Evolutionary conservation across 2,113 vertebrate genomes (phyloP).

Genomic region (Echinops telfairi): DNA sequence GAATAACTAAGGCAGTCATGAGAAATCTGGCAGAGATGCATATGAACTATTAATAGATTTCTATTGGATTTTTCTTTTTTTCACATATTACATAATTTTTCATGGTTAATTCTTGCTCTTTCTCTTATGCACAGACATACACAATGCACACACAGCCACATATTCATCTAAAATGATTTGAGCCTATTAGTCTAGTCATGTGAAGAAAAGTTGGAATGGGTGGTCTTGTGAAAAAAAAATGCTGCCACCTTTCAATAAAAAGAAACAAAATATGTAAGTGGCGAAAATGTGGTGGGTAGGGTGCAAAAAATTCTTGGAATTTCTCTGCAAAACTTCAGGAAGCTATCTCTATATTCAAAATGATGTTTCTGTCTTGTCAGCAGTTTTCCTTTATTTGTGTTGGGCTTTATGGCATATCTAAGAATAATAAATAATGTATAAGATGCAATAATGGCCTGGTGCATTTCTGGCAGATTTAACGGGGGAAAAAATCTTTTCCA

Average conservation of each 20-base stretch:
- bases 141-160: background rate
- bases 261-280: constrained; percentile 11
- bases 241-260: background rate
- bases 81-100: constrained; percentile 54
- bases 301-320: constrained; percentile 28
- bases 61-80: constrained; percentile 28
- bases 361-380: constrained; percentile 80
- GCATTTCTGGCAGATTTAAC: constrained; percentile 78
- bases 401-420: constrained; percentile 81
- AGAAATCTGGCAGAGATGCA: background rate
- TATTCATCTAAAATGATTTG: background rate
- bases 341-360: constrained; percentile 53
- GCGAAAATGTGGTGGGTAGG: background rate
- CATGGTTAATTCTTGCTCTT: background rate
- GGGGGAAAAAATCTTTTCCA: constrained; percentile 73
- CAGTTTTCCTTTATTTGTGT: constrained; percentile 75
- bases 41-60: constrained; percentile 1
- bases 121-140: background rate
- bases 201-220: constrained; percentile 31
- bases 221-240: constrained; percentile 45
- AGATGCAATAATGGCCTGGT: constrained; percentile 79
- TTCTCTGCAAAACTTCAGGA: constrained; percentile 40
- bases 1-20: background rate
- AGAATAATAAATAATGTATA: constrained; percentile 85
- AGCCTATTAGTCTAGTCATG: background rate